Base-by-base conservation (phyloP, 2,888 invertebrate genomes). In the Euzophera pinguis region DNA sequence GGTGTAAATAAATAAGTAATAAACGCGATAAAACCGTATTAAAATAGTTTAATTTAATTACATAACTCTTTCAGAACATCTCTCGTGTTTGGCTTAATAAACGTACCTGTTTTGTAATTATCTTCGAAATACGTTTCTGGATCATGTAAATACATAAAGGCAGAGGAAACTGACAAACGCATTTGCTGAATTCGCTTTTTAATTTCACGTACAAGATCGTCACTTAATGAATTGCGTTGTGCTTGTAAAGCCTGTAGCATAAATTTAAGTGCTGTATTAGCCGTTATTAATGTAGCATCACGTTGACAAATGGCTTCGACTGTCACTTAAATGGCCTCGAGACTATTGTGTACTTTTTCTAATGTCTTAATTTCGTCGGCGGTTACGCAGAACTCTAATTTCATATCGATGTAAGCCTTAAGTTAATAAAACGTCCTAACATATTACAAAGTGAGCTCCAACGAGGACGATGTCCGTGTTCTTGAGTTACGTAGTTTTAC, bases 401-500 rank as follows among this genome's bases (percentile, higher is more conserved):
- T 32, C 32, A 47, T 14, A 47, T 14, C 14, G 34, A 47, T 14
- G 34, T 47, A 34, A 32, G 34, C 12, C 34, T 47, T 14, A 34
- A 16, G 34, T 47, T 34, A 47, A 52, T 9, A 22, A 22, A 22
- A 22, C 34, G 10, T 14, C 27, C 37, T 10, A 52, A 1, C 51
- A 52, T 45, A 22, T 3, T 9, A 6, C 12, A n/a, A 9, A 52
- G 13, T 38, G 45, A 45, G 16, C 13, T 45, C 51, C 45, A 52
- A 4, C 51, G n/a, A n/a, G 52, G 17, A 47, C 29, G 37, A 17
- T 38, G 13, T n/a, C 45, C 38, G 9, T 16, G 17, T 5, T 52
- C 39, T 22, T 47, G 27, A 22, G 45, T 47, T 3, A 52, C 16
- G 14, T 52, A 52, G 27, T 47, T 39, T n/a, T 52, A 47, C 37